These are phyloP conservation scores for Labia minor DNA, from an alignment of 2,888 invertebrate species.

Conservation along the genomic window DNA sequence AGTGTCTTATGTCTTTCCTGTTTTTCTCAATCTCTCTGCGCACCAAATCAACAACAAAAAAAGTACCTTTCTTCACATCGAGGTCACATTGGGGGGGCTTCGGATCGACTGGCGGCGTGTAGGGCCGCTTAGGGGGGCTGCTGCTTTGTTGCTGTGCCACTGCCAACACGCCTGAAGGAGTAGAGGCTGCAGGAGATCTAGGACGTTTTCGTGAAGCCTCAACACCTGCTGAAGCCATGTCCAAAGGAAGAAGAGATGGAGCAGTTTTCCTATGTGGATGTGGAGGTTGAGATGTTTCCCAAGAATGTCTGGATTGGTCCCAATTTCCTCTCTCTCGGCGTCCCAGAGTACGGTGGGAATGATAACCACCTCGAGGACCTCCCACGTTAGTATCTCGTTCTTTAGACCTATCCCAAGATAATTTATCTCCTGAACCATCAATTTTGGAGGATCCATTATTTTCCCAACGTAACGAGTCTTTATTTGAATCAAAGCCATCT, in stretches of 20 bases:
- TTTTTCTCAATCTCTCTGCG: not conserved
- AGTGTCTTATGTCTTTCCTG: not conserved
- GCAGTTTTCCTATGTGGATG: not conserved
- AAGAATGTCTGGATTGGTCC: not conserved
- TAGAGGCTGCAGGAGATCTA: slow-evolving; percentile 38
- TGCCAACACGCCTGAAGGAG: not conserved
- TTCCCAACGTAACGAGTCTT: slow-evolving; percentile 26
- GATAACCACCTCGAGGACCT: not conserved
- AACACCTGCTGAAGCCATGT: slow-evolving; percentile 33
- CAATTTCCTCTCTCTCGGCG: not conserved
- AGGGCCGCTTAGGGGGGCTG: slow-evolving; percentile 15
- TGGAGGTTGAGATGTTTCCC: not conserved
- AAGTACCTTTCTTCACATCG: slow-evolving; percentile 28
- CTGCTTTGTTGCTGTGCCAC: not conserved
- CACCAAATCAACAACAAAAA: slow-evolving; percentile 26
- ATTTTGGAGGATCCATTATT: slow-evolving; percentile 18
- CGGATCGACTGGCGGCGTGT: slow-evolving; percentile 16
- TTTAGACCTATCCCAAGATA: slow-evolving; percentile 26
- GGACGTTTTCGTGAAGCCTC: slow-evolving; percentile 37
- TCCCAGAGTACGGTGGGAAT: not conserved
- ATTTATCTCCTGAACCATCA: slow-evolving; percentile 22
- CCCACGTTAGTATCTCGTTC: slow-evolving; percentile 15
- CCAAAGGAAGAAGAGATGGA: slow-evolving; percentile 36
- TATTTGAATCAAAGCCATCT: slow-evolving; percentile 22
- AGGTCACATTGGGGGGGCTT: slow-evolving; percentile 21